Percentiles rank a stretch among this genome's conserved stretches.
These are phyloP conservation scores for Psettodes erumei DNA, from an alignment of 2,113 vertebrate species.

Conservation along the genomic window DNA sequence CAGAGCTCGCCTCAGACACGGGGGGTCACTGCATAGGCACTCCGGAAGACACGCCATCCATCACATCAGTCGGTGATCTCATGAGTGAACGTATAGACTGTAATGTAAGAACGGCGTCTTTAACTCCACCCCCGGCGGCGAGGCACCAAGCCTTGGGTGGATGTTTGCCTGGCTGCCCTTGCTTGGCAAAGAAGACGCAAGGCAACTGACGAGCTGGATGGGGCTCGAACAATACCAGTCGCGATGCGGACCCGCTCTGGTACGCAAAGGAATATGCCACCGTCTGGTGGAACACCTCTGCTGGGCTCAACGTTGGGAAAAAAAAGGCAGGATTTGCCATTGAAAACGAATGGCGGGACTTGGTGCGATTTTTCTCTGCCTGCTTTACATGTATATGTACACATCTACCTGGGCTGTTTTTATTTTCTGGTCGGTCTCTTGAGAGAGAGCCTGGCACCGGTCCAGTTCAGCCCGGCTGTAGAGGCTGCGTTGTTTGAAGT, in stretches of 20 bases:
- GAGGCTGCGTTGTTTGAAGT: slow-evolving; percentile 86
- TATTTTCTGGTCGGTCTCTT: slow-evolving; percentile 93
- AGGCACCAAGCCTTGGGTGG: slow-evolving; percentile 53
- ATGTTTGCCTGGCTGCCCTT: slow-evolving; percentile 68
- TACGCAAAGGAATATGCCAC: slow-evolving; percentile 58
- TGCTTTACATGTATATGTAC: slow-evolving; percentile 71
- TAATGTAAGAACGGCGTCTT: slow-evolving; percentile 61
- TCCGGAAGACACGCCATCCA: slow-evolving; percentile 63
- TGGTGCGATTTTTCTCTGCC: slow-evolving; percentile 43
- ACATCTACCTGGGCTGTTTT: slow-evolving; percentile 97
- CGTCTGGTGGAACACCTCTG: slow-evolving; percentile 54
- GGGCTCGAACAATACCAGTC: slow-evolving; percentile 69
- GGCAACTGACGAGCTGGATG: slow-evolving; percentile 61
- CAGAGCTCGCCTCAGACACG: slow-evolving; percentile 49
- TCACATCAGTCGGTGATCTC: slow-evolving; percentile 64
- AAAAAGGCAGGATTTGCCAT: slow-evolving; percentile 61
- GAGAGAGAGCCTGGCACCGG: slow-evolving; percentile 89
- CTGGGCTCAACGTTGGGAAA: slow-evolving; percentile 65
- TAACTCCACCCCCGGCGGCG: slow-evolving; percentile 48
- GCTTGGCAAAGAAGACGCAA: slow-evolving; percentile 67
- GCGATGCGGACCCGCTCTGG: slow-evolving; percentile 61
- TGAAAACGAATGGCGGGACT: slow-evolving; percentile 52
- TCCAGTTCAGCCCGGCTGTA: slow-evolving; percentile 90
- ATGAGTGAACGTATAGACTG: slow-evolving; percentile 65
- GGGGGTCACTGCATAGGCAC: slow-evolving; percentile 60